These are phyloP conservation scores for Mus pahari DNA, from an alignment of 2,113 vertebrate species.

Conservation along the genomic window DNA sequence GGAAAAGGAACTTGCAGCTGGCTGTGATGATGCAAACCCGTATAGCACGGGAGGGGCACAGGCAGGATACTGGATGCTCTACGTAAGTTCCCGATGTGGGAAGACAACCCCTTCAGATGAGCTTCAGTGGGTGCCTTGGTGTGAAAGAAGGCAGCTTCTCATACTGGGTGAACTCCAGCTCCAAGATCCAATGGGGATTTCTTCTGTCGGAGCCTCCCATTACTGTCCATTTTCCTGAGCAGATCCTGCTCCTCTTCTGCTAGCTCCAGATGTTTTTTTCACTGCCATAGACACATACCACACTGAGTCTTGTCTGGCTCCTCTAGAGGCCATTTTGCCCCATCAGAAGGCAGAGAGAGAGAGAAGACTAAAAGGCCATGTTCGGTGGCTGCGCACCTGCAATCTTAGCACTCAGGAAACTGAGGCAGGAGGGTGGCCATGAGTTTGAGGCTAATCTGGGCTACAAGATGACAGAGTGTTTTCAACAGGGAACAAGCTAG, in stretches of 20 bases:
- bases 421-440: not conserved
- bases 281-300: not conserved
- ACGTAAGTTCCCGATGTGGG: not conserved
- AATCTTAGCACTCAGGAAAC: too few relatives aligned
- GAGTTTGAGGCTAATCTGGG: not conserved
- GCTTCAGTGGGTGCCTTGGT: not conserved
- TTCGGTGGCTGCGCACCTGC: not conserved
- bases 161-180: not conserved
- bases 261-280: not conserved
- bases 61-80: not conserved
- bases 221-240: not conserved
- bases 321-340: not conserved
- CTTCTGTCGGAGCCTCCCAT: not conserved
- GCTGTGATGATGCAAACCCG: not conserved
- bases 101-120: too few relatives aligned
- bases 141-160: not conserved
- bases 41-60: not conserved
- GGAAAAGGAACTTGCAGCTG: not conserved
- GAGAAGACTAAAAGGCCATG: not conserved
- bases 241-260: not conserved
- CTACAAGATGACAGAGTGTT: not conserved
- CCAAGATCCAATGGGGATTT: not conserved
- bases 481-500: not conserved
- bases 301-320: not conserved
- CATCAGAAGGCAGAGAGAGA: not conserved